Evolutionary conservation across 2,888 invertebrate species (phyloP).

Genomic region (Eupithecia insigniata): DNA sequence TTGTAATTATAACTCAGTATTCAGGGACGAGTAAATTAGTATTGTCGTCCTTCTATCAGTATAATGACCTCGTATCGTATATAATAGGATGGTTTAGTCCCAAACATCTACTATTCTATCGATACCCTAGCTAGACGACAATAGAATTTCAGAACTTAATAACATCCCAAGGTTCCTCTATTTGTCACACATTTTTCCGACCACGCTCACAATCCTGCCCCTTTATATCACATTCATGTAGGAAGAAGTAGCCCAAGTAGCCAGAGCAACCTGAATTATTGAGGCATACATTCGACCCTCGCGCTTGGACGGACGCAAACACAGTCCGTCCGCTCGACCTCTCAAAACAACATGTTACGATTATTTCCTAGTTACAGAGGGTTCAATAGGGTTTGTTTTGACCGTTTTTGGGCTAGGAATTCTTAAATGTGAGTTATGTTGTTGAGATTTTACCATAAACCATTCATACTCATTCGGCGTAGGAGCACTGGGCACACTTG

Average conservation of each 20-base stretch:
- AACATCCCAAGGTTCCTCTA: not conserved
- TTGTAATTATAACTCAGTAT: no score
- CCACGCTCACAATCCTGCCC: not conserved
- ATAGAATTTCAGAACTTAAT: not conserved
- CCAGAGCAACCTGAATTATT: not conserved
- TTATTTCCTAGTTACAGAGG: not conserved
- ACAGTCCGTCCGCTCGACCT: not conserved
- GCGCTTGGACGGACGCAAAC: not conserved
- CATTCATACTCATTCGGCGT: no score
- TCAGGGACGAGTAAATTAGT: no score
- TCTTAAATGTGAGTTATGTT: not conserved
- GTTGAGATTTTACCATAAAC: not conserved
- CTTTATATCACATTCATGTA: not conserved
- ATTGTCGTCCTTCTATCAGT: no score
- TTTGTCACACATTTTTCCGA: not conserved
- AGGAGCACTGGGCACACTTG: no score
- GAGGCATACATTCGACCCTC: not conserved
- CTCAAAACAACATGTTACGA: not conserved
- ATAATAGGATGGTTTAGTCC: no score
- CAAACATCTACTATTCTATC: no score
- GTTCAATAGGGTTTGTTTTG: not conserved
- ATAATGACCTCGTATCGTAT: no score
- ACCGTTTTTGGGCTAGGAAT: not conserved
- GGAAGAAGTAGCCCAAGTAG: not conserved
- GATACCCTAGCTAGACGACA: not conserved